phyloP scores from a whole-genome alignment of 2,113 vertebrate species.

The Nesoenas mayeri region DNA sequence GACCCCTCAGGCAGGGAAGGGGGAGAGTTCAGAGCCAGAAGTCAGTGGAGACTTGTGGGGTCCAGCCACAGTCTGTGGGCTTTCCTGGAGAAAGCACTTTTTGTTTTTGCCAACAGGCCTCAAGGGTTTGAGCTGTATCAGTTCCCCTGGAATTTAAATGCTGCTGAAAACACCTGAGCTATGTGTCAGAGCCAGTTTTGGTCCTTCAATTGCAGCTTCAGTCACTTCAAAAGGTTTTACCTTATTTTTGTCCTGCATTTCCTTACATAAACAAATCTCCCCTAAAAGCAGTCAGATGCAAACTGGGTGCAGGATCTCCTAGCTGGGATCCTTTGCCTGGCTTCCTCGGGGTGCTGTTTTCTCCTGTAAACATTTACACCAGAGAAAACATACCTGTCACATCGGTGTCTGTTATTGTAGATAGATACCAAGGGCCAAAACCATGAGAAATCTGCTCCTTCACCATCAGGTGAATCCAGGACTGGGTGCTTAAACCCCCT shows the following conservation, averaged over 20 bases:
- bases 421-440: not conserved
- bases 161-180: not conserved
- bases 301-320: not conserved
- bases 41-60: not conserved
- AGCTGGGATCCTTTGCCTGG: not conserved
- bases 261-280: not conserved
- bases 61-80: not conserved
- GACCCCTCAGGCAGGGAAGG: not conserved
- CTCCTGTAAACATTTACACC: not conserved
- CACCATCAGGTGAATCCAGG: not conserved
- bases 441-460: not conserved
- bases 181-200: not conserved
- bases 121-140: not conserved
- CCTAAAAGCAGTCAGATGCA: rapidly evolving
- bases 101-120: not conserved
- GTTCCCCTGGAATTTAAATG: not conserved
- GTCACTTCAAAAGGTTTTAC: not conserved
- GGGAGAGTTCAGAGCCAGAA: not conserved
- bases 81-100: not conserved
- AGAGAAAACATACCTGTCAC: not conserved
- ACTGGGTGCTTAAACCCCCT: not conserved
- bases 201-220: not conserved
- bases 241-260: not conserved
- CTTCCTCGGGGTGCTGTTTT: not conserved
- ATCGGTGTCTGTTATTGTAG: not conserved